These are phyloP conservation scores for Zophobas atratus DNA, from an alignment of 1,140 invertebrate genomes.

Conservation along the genomic window DNA sequence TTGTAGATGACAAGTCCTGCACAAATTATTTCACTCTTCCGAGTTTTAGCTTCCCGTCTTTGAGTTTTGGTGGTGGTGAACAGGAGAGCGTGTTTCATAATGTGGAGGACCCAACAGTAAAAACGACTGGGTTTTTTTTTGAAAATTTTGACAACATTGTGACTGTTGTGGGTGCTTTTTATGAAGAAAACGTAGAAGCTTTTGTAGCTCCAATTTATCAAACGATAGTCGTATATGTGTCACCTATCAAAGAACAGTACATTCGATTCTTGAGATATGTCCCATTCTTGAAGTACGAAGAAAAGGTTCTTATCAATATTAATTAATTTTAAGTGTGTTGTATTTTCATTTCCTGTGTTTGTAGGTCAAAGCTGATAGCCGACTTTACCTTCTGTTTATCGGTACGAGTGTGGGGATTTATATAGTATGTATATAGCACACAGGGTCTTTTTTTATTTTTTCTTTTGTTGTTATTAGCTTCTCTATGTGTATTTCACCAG, in stretches of 20 bases:
- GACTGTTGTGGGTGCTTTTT: background rate
- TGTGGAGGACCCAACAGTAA: too few species aligned
- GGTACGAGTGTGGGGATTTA: background rate
- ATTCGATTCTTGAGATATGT: background rate
- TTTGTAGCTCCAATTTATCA: background rate
- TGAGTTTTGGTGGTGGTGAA: too few species aligned
- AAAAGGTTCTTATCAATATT: background rate
- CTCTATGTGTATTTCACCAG: conserved; percentile 8
- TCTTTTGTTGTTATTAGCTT: conserved; percentile 6
- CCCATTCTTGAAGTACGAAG: background rate
- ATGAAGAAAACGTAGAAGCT: background rate
- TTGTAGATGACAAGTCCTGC: conserved; percentile 19
- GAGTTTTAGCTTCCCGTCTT: background rate
- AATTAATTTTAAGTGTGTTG: background rate
- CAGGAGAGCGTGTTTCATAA: too few species aligned
- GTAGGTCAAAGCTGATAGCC: conserved; percentile 14
- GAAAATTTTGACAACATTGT: too few species aligned
- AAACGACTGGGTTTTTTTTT: too few species aligned
- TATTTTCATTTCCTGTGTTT: too few species aligned
- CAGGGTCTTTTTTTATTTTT: background rate
- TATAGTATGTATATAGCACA: background rate
- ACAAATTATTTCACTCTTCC: background rate
- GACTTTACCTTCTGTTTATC: conserved; percentile 13
- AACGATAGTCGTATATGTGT: background rate
- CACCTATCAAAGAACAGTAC: background rate